Evolutionary conservation across 2,888 invertebrate species (phyloP), one percentile per base, ranked within the genome.

Genomic region (Sesamia inferens): DNA sequence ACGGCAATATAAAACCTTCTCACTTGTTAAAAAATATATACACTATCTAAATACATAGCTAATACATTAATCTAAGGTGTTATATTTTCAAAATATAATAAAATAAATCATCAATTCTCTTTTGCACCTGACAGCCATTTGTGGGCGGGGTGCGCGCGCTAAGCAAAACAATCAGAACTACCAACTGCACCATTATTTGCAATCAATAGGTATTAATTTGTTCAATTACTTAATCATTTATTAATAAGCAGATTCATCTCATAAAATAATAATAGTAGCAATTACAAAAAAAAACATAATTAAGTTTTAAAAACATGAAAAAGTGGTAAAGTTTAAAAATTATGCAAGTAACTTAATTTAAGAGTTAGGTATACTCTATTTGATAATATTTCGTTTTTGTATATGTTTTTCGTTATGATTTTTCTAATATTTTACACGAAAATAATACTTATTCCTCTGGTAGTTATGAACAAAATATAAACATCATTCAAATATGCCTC

Each of bases 131-230:
- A 93, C 93, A 92, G 93, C 91, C 92, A 93, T 93, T 92, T 85
- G 89, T 91, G 91, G 94, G 94, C 92, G 95, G 92, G 92, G 92
- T 90, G 89, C 89, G 88, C 88, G 90, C 88, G 89, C 88, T 87
- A 89, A 91, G 88, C 92, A 92, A 93, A 93, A 93, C 92, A 93
- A 89, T 85, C 92, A 87, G 83, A 73, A 73, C 85, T 90, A 79
- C 92, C 93, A 94, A 93, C 92, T 69, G 82, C 76, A 74, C 72
- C 78, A 75, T 65, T 58, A 71, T 74, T 75, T 14, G 42, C 79
- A 83, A 85, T 85, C 85, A 83, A 85, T 85, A 85, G 24, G 5
- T 67, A 68, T 59, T 68, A 67, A 68, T 70, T 63, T 76, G 55
- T 24, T 77, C 74, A 79, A 69, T 14, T 64, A 66, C 31, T 51